phyloP scores from a whole-genome alignment of 1,140 invertebrate species.

The Drosophila pachea region DNA sequence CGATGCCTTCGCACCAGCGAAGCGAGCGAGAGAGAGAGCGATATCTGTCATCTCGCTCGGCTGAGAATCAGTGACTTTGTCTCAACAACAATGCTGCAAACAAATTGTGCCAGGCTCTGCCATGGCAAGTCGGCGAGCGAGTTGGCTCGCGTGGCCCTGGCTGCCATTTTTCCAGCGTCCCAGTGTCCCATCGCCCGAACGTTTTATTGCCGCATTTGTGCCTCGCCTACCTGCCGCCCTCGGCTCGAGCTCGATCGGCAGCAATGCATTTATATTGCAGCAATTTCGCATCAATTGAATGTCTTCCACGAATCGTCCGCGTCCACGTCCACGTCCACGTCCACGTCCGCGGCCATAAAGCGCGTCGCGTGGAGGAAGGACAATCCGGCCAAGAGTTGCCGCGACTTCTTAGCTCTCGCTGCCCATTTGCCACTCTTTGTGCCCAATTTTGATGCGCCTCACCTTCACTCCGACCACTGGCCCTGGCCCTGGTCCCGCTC shows the following conservation, averaged over 20 bases:
- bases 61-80: conserved; percentile 62
- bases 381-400: conserved; percentile 8
- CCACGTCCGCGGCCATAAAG: conserved; percentile 52
- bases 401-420: conserved; percentile 28
- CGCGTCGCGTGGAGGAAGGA: conserved; percentile 63
- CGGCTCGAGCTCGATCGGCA: conserved; percentile 55
- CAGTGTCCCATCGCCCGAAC: conserved; percentile 14
- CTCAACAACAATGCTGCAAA: conserved; percentile 53
- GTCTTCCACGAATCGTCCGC: conserved; percentile 57
- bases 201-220: conserved; percentile 67
- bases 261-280: conserved; percentile 75
- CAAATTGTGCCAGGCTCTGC: conserved; percentile 49
- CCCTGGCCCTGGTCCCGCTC: conserved; percentile 5
- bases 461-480: conserved; percentile 52
- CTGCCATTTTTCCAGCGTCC: conserved; percentile 36
- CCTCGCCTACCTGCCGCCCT: conserved; percentile 24
- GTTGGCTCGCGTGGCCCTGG: conserved; percentile 50
- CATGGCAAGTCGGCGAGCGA: conserved; percentile 6
- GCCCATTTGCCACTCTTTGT: conserved; percentile 45
- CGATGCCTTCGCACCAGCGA: conserved; percentile 54
- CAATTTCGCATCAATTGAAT: conserved; percentile 75
- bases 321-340: neutral
- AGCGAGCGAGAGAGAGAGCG: neutral
- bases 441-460: conserved; percentile 63
- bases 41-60: neutral